Evolutionary conservation across 2,113 vertebrate species (phyloP), one percentile per base, ranked within the genome.

Genomic region (Notarius lentiginosus): DNA sequence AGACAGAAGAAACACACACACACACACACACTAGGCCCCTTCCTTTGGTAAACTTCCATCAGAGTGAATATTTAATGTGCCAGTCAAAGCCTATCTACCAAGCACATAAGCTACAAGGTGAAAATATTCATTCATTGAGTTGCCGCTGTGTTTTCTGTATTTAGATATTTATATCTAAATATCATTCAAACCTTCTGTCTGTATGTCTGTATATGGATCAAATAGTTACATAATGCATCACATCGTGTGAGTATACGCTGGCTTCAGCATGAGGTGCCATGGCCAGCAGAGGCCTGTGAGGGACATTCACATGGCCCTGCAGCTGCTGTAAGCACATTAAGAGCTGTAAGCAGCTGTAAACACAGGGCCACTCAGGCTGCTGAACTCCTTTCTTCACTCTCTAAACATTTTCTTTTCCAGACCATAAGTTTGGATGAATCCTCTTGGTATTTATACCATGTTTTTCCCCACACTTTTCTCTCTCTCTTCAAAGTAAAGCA

Each of bases 381-480:
- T 1, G 4, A 15, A 60, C 61, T 86, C 53, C 84, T 73, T 83
- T 75, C 79, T 87, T 84, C 27, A 51, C 73, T 89, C 79, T 86
- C 53, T 75, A 87, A 89, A 89, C 86, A 89, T 87, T 87, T 88
- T 87, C 77, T 89, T 86, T 89, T 87, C 56, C 83, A 86, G 61
- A 53, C 80, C 51, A 86, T 83, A 66, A 86, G 73, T 89, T 86
- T 86, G 79, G 17, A 83, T 4, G 79, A 79, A 83, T n/a, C 63
- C 68, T 84, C 61, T 76, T 76, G 79, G 68, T 53, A 87, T 82
- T 87, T 72, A 75, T 56, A 27, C 61, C 87, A 79, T 41, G 24
- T 17, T 20, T 7, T 56, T 49, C 77, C 22, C 7, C 55, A 11
- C 12, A 56, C 11, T 22, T 47, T 24, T 10, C n/a, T 24, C 15